These are phyloP conservation scores for Microctonus hyperodae DNA, from an alignment of 2,888 invertebrate species.

Conservation along the genomic window DNA sequence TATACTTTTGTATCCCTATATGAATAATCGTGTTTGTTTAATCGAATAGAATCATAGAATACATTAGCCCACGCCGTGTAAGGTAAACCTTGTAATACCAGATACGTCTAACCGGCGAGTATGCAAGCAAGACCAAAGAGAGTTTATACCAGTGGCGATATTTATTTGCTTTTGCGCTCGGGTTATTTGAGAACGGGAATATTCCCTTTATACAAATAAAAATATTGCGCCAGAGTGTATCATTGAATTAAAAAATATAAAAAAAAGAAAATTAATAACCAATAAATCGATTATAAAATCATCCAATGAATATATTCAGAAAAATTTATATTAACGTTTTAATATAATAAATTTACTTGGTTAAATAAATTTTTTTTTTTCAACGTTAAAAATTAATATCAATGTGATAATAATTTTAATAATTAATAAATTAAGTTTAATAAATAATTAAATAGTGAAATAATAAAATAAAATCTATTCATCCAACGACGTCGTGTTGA, in stretches of 20 bases:
- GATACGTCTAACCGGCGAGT: slow-evolving; percentile 1
- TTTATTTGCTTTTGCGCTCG: neutral
- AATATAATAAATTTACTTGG: too few species aligned
- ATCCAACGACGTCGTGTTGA: neutral
- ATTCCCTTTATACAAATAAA: neutral
- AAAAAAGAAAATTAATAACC: neutral
- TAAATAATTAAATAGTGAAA: neutral
- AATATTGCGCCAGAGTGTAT: neutral
- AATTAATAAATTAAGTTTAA: neutral
- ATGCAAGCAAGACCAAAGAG: neutral
- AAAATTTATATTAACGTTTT: too few species aligned
- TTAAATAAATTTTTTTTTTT: too few species aligned
- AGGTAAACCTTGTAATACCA: slow-evolving; percentile 31
- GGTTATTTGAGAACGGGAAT: slow-evolving; percentile 4
- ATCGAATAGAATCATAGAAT: slow-evolving; percentile 47
- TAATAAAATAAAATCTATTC: neutral
- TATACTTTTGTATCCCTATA: slow-evolving; percentile 36
- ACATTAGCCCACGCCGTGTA: slow-evolving; percentile 52
- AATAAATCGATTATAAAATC: too few species aligned
- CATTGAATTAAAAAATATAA: neutral
- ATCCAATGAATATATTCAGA: too few species aligned
- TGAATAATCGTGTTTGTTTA: slow-evolving; percentile 51
- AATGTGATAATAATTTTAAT: neutral
- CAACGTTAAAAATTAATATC: neutral
- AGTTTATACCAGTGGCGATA: neutral